Conservation (phyloP, 2,888 invertebrate species). For the Zhuqinia jingwanae region DNA sequence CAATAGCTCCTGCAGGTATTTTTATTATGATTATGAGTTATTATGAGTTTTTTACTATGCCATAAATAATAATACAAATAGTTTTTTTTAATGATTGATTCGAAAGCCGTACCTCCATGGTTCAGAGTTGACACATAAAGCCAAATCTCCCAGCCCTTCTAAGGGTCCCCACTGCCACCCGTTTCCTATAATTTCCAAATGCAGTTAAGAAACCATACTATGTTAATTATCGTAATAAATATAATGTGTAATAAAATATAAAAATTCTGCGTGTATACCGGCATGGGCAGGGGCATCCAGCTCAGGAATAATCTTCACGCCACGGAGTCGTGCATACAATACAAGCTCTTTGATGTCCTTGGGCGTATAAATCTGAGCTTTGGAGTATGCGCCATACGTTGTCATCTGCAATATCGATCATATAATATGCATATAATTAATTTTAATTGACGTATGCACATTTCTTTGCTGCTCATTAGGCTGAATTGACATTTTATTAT, state of each 20-base stretch:
- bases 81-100: too few relatives aligned
- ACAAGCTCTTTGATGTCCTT: conserved; percentile 83
- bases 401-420: conserved; percentile 84
- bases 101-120: conserved; percentile 85
- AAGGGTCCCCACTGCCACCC: conserved; percentile 80
- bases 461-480: background rate
- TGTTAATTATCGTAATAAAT: background rate
- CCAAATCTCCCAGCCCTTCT: conserved; percentile 87
- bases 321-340: conserved; percentile 82
- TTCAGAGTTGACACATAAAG: conserved; percentile 89
- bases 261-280: conserved; percentile 68
- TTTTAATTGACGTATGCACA: background rate
- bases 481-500: background rate
- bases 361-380: conserved; percentile 85
- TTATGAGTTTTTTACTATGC: too few relatives aligned
- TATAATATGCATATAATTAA: background rate
- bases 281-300: conserved; percentile 75
- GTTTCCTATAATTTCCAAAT: conserved; percentile 73
- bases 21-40: too few relatives aligned
- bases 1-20: conserved; percentile 66
- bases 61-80: too few relatives aligned
- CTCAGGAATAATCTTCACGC: conserved; percentile 80
- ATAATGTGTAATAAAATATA: too few relatives aligned
- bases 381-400: conserved; percentile 84
- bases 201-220: too few relatives aligned